Evolutionary conservation across 2,888 invertebrate species (phyloP).

Genomic region (Leucophenga maculata): DNA sequence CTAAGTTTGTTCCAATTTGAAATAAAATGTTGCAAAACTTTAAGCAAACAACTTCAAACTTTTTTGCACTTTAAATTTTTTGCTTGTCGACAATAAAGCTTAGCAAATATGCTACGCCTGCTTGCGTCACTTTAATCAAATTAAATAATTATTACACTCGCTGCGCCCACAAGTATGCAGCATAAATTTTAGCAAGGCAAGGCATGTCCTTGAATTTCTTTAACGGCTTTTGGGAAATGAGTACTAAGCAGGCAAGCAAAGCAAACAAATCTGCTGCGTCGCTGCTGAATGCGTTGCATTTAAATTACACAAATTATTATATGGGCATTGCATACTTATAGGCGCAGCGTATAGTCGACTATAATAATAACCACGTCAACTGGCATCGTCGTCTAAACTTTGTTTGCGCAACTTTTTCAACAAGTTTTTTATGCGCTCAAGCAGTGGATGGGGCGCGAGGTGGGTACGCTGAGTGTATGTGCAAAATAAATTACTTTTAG

Average conservation of each 20-base stretch:
- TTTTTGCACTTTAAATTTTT: neutral
- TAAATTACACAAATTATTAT: slow-evolving; percentile 40
- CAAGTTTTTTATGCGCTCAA: slow-evolving; percentile 45
- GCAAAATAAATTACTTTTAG: slow-evolving; percentile 27
- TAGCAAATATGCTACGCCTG: neutral
- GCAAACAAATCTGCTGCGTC: slow-evolving; percentile 28
- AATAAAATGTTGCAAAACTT: too few species aligned
- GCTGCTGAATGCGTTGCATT: slow-evolving; percentile 29
- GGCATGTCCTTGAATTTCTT: slow-evolving; percentile 31
- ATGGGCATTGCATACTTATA: slow-evolving; percentile 25
- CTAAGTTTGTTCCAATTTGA: too few species aligned
- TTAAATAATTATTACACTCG: neutral
- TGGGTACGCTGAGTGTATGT: neutral
- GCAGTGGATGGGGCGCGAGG: slow-evolving; percentile 41
- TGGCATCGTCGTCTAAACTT: slow-evolving; percentile 36
- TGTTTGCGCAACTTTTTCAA: slow-evolving; percentile 44
- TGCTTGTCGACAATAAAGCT: neutral
- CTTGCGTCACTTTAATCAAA: neutral
- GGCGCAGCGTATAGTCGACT: neutral
- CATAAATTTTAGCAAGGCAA: neutral
- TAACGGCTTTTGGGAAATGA: slow-evolving; percentile 1
- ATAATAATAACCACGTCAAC: slow-evolving; percentile 1
- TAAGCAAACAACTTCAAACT: too few species aligned
- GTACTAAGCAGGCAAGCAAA: slow-evolving; percentile 17
- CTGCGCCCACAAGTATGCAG: neutral